Evolutionary conservation across 2,888 invertebrate genomes (phyloP), one percentile per base, ranked within the genome.

Genomic region (Parthenolecanium corni): DNA sequence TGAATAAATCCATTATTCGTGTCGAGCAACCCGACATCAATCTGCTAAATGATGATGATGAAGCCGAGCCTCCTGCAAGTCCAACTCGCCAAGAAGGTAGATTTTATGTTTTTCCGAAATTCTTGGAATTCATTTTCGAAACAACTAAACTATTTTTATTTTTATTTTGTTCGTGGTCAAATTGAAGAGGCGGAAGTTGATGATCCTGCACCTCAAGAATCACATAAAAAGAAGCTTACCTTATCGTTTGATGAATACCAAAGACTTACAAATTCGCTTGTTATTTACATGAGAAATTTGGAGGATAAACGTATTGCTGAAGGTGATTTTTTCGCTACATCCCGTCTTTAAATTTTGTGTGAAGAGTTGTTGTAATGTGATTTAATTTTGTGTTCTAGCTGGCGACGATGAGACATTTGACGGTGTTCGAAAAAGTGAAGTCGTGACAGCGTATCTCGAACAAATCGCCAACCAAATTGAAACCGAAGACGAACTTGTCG

Each of bases 21-120:
- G 95, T 98, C 18, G 97, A 97, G 71, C 95, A 96, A 71, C 96
- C 97, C 0, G 97, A 98, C 72, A 91, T 98, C 57, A 86, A 92
- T 72, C 76, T 97, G 66, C n/a, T n/a, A n/a, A 90, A 90, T 58
- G 91, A 90, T 65, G 89, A 89, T 40, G 82, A 82, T 14, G 76
- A 77, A 46, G 72, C 72, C 24, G 44, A 16, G 14, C 44, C 82
- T 16, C 77, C 80, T 24, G 74, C 75, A 67, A 80, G 79, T 5
- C 70, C 54, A 11, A 57, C 56, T 36, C 21, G 49, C 23, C 23
- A 44, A 20, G 52, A 62, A 62, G 52, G 52, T 38, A 62, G 11
- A 31, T 51, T 31, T 6, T 31, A 4, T 31, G 31, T 9, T 31
- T 31, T 31, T 31, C 5, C 4, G 31, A 31, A 9, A 31, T 9